Base-by-base conservation (phyloP, 2,888 invertebrate species). In the Pocota personata region DNA sequence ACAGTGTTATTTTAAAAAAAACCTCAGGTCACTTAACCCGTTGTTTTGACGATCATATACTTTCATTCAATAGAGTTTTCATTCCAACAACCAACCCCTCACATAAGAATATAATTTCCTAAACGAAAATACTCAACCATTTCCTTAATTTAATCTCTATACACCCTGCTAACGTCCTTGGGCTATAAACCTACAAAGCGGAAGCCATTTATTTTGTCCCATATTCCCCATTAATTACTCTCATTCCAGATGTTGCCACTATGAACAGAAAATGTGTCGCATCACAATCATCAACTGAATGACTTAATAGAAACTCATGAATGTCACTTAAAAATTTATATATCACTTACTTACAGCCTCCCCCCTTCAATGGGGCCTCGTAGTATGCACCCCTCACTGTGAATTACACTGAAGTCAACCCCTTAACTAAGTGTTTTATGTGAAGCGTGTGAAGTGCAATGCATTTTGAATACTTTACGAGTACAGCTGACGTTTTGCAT, bases 261-360 rank as follows among this genome's bases (percentile, higher is more conserved):
- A 76, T 37, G 52, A 64, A 50, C 58, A 62, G 67, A 60, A 67
- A 72, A 52, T 86, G 71, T 82, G 71, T 86, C 72, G 35, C 82
- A 82, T 82, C 66, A 73, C 86, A 86, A 82, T 86, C 86, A 82
- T 82, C 82, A 86, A 76, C 75, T 57, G 72, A 62, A 86, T 76
- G 82, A 86, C 86, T 86, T 86, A 86, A 86, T 86, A 82, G 80
- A 86, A 86, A 86, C 86, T 86, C 82, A 86, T 86, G 86, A 86
- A 71, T 77, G 86, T 77, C 86, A 82, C 86, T 86, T 86, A 77
- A 86, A 76, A 82, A 86, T 86, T 76, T 82, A 86, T 86, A 72
- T 72, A 76, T 86, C 80, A 82, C 82, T 82, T 86, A 72, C 80
- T 82, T 77, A 80, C 73, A 52, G 27, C 80, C 58, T 52, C 58